Conservation (phyloP, 2,888 invertebrate species). For the Parochlus steinenii region DNA sequence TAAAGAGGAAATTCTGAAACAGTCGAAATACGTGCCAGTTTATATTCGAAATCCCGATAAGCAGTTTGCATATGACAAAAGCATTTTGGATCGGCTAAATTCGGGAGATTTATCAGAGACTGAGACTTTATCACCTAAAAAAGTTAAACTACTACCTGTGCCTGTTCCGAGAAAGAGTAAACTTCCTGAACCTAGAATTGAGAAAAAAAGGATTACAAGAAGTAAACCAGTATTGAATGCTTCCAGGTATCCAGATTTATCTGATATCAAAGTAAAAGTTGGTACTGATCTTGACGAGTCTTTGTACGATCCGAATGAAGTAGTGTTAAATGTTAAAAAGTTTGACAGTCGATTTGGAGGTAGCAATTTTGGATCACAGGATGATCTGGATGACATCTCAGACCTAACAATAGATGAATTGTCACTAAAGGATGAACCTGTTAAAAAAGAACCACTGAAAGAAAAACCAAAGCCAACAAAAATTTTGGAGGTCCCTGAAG, state of each 20-base stretch:
- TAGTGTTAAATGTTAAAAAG: conserved; percentile 28
- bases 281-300: conserved; percentile 25
- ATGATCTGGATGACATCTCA: conserved; percentile 29
- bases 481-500: conserved; percentile 4
- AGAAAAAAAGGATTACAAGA: conserved; percentile 18
- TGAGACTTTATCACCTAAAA: not conserved
- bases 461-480: conserved; percentile 5
- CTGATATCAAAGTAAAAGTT: conserved; percentile 27
- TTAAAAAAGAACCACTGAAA: not conserved
- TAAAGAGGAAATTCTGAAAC: conserved; percentile 28
- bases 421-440: not conserved
- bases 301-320: conserved; percentile 27
- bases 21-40: conserved; percentile 30
- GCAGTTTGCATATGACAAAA: conserved; percentile 28
- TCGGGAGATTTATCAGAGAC: conserved; percentile 21
- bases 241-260: conserved; percentile 28
- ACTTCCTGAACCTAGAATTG: conserved; percentile 21
- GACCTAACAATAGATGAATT: conserved; percentile 20
- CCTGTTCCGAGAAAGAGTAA: conserved; percentile 3
- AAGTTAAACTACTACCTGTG: conserved; percentile 1
- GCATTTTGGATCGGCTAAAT: conserved; percentile 24
- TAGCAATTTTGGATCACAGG: conserved; percentile 26
- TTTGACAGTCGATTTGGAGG: conserved; percentile 29
- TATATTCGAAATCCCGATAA: conserved; percentile 31
- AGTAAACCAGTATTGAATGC: conserved; percentile 21